phyloP scores from a whole-genome alignment of 2,797 vertebrate species.

The Microcaecilia unicolor region DNA sequence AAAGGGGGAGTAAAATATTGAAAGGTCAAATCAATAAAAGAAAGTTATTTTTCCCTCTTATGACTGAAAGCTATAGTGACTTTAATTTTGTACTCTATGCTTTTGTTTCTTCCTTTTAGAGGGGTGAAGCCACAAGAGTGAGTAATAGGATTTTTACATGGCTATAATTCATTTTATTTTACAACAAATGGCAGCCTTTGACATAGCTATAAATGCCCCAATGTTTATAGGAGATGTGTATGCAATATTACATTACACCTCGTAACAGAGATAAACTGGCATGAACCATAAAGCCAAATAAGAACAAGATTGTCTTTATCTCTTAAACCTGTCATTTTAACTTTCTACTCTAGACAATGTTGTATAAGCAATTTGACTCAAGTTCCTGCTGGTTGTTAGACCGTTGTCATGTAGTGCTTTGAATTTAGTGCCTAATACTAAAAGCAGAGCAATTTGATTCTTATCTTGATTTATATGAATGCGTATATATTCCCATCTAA shows the following conservation, averaged over 20 bases:
- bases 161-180: slow-evolving; percentile 49
- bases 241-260: slow-evolving; percentile 50
- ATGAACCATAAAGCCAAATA: slow-evolving; percentile 39
- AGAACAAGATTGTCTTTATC: slow-evolving; percentile 42
- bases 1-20: slow-evolving; percentile 27
- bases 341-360: slow-evolving; percentile 38
- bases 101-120: slow-evolving; percentile 24
- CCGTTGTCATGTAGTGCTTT: slow-evolving; percentile 37
- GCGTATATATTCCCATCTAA: slow-evolving; percentile 20
- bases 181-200: slow-evolving; percentile 36
- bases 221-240: slow-evolving; percentile 48
- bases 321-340: slow-evolving; percentile 57
- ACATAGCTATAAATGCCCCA: slow-evolving; percentile 44
- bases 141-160: slow-evolving; percentile 41
- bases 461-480: slow-evolving; percentile 41
- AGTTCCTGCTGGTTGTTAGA: slow-evolving; percentile 38
- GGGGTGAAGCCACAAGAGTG: slow-evolving; percentile 18
- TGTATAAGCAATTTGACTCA: slow-evolving; percentile 24
- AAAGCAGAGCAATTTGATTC: slow-evolving; percentile 44
- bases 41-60: slow-evolving; percentile 32
- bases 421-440: slow-evolving; percentile 49
- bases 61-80: slow-evolving; percentile 25
- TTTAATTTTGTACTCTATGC: too few species aligned
- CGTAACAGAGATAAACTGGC: slow-evolving; percentile 43
- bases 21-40: slow-evolving; percentile 36